Evolutionary conservation across 2,888 invertebrate species (phyloP).

Genomic region (Sarcophaga subvicina): DNA sequence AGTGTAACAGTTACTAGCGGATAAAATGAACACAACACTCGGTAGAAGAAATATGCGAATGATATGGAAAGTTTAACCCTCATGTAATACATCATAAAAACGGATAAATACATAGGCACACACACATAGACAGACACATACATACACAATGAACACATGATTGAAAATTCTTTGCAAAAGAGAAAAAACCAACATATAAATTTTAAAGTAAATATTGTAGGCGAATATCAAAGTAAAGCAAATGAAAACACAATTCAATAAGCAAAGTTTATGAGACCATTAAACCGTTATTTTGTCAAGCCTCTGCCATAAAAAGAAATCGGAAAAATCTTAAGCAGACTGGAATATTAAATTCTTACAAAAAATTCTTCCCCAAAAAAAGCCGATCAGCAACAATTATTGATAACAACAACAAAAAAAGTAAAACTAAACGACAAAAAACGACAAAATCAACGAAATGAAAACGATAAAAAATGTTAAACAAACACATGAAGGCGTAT

Average conservation of each 20-base stretch:
- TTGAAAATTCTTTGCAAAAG: constrained; percentile 3
- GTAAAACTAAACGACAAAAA: background rate
- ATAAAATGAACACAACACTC: constrained; percentile 5
- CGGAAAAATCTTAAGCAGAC: background rate
- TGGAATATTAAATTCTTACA: constrained; percentile 24
- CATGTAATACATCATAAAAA: constrained; percentile 56
- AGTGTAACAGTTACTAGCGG: background rate
- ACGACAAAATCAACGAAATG: background rate
- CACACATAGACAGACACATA: background rate
- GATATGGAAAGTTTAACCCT: constrained; percentile 40
- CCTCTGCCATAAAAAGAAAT: background rate
- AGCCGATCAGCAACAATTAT: constrained; percentile 9
- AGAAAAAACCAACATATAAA: background rate
- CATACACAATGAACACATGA: background rate
- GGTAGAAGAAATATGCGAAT: constrained; percentile 1
- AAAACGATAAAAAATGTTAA: background rate
- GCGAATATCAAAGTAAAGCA: constrained; percentile 11
- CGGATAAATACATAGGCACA: background rate
- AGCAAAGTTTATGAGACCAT: no score
- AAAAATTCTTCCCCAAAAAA: background rate
- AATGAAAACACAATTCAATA: background rate
- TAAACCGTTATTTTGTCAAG: background rate
- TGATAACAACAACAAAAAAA: background rate
- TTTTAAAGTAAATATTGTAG: background rate
- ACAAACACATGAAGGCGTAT: constrained; percentile 29